phyloP scores from a whole-genome alignment of 2,113 vertebrate species.

The Ia io region DNA sequence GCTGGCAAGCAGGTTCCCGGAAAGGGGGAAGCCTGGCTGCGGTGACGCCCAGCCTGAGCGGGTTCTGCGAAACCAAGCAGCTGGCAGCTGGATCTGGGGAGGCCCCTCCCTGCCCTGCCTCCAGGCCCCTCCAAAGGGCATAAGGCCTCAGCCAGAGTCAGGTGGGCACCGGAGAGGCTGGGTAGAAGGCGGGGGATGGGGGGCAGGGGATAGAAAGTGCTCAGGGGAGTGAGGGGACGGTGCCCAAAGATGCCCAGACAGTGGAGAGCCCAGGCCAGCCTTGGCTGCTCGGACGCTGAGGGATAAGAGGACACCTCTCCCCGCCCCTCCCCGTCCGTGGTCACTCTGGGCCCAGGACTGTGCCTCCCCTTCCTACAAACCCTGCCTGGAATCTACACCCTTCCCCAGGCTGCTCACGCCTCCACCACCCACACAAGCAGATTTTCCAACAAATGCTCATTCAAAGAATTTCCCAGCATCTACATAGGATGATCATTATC shows the following conservation, averaged over 20 bases:
- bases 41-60: background rate
- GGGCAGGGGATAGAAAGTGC: too few species aligned
- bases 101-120: background rate
- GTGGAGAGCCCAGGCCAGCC: background rate
- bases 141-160: background rate
- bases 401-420: background rate
- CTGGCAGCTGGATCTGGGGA: background rate
- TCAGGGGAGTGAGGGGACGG: accelerated
- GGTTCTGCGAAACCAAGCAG: slow-evolving; percentile 24
- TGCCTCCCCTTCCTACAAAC: background rate
- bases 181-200: background rate
- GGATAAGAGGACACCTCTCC: background rate
- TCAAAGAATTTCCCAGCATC: slow-evolving; percentile 55
- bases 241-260: background rate
- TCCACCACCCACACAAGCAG: slow-evolving; percentile 47
- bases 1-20: slow-evolving; percentile 39
- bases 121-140: background rate
- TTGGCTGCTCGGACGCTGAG: background rate
- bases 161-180: background rate
- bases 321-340: accelerated
- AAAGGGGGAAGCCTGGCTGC: slow-evolving; percentile 34
- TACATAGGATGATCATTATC: slow-evolving; percentile 15
- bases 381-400: background rate
- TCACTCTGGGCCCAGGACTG: background rate
- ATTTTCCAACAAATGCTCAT: slow-evolving; percentile 58